phyloP scores from a whole-genome alignment of 2,888 invertebrate genomes.

The Eledona agricola region DNA sequence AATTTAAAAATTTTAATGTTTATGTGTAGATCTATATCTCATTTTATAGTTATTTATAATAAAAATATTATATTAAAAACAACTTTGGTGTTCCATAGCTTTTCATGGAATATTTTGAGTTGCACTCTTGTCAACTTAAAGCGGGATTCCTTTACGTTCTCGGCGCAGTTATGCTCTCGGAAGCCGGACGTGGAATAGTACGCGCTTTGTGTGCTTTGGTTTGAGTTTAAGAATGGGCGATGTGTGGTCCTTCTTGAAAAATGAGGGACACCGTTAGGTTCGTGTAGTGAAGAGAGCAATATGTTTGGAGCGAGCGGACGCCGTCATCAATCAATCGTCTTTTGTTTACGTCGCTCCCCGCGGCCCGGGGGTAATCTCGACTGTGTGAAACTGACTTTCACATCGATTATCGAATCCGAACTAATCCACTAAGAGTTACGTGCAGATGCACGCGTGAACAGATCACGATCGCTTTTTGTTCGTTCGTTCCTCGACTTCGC shows the following conservation, averaged over 20 bases:
- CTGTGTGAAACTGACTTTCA: slow-evolving; percentile 50
- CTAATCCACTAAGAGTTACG: slow-evolving; percentile 52
- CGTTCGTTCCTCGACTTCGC: slow-evolving; percentile 44
- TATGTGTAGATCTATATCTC: too few species aligned
- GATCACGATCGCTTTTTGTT: slow-evolving; percentile 58
- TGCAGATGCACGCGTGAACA: slow-evolving; percentile 57
- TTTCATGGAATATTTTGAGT: too few species aligned
- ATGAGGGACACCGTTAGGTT: slow-evolving; percentile 10
- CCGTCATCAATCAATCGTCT: slow-evolving; percentile 12
- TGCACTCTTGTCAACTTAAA: too few species aligned
- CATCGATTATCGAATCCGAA: slow-evolving; percentile 53
- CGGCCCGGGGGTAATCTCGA: slow-evolving; percentile 9
- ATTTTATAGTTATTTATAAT: too few species aligned
- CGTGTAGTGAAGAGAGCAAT: slow-evolving; percentile 16
- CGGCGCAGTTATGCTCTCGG: too few species aligned
- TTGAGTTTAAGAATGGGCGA: slow-evolving; percentile 12
- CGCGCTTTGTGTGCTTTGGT: too few species aligned
- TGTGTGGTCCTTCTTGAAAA: slow-evolving; percentile 29
- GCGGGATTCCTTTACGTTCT: too few species aligned
- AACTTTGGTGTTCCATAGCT: too few species aligned
- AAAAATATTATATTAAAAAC: too few species aligned
- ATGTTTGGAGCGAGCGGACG: slow-evolving; percentile 14
- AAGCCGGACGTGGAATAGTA: too few species aligned
- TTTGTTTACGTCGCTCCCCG: slow-evolving; percentile 4
- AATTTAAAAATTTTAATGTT: too few species aligned